These are phyloP conservation scores for Ashinkailepas kermadecensis DNA, from an alignment of 2,888 invertebrate genomes.

Conservation along the genomic window DNA sequence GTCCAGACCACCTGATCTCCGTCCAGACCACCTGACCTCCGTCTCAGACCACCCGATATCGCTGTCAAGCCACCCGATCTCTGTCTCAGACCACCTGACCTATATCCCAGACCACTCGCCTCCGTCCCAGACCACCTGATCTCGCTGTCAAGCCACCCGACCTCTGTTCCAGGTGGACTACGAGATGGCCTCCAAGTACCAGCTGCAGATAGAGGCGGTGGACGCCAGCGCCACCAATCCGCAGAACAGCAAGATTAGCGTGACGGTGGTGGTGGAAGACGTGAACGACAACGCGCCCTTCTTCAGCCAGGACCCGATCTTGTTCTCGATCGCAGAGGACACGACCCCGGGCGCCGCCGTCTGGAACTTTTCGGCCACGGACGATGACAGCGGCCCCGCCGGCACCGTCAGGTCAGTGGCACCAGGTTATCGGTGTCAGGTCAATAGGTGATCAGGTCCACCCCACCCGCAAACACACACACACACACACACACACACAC, in stretches of 20 bases:
- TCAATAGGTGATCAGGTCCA: background rate
- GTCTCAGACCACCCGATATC: too few relatives aligned
- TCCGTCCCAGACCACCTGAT: too few relatives aligned
- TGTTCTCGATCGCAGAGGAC: constrained; percentile 65
- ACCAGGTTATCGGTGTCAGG: background rate
- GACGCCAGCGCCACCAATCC: constrained; percentile 84
- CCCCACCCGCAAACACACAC: too few relatives aligned
- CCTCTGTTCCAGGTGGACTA: constrained; percentile 55
- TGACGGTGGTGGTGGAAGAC: constrained; percentile 79
- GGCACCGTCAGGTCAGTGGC: constrained; percentile 37
- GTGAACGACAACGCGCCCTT: constrained; percentile 84
- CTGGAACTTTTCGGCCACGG: constrained; percentile 78
- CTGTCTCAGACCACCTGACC: too few relatives aligned
- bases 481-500: too few relatives aligned
- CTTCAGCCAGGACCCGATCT: constrained; percentile 73
- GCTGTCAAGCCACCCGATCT: too few relatives aligned
- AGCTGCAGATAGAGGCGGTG: constrained; percentile 77
- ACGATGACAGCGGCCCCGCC: constrained; percentile 55
- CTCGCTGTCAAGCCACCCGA: too few relatives aligned
- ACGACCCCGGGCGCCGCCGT: constrained; percentile 63
- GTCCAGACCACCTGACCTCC: too few relatives aligned
- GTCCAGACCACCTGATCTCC: too few relatives aligned
- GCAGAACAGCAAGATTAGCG: constrained; percentile 60
- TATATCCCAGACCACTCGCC: too few relatives aligned
- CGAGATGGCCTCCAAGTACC: constrained; percentile 76